These are phyloP conservation scores for Spatulosminthurus flaviceps DNA, from an alignment of 2,888 invertebrate species.

Conservation along the genomic window DNA sequence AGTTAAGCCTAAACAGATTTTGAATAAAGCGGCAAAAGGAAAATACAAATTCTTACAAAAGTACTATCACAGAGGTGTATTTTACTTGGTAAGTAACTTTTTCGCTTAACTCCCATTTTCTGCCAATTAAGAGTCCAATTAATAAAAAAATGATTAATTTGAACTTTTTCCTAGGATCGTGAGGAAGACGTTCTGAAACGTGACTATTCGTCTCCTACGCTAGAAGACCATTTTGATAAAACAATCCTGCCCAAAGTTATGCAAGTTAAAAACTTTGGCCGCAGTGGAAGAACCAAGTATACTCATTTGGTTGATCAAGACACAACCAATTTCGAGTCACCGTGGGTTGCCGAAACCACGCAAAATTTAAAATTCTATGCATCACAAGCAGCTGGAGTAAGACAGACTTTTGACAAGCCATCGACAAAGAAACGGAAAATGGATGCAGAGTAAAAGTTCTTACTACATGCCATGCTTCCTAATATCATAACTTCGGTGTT, in stretches of 20 bases:
- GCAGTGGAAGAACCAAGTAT: slow-evolving; percentile 98
- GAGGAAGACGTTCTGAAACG: slow-evolving; percentile 91
- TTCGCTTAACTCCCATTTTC: too few relatives aligned
- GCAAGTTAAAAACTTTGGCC: slow-evolving; percentile 99
- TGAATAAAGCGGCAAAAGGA: slow-evolving; percentile 94
- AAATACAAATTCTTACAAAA: slow-evolving; percentile 99
- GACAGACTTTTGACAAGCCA: slow-evolving; percentile 91
- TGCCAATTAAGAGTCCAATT: too few relatives aligned
- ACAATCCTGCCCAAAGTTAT: slow-evolving; percentile 98
- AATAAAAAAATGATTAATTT: too few relatives aligned
- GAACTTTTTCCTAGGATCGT: slow-evolving; percentile 72
- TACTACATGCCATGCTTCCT: too few relatives aligned
- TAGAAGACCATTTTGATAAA: slow-evolving; percentile 99
- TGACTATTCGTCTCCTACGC: slow-evolving; percentile 93
- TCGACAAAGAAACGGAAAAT: slow-evolving; percentile 69
- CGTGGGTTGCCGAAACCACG: slow-evolving; percentile 93
- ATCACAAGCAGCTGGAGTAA: slow-evolving; percentile 90
- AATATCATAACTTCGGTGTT: too few relatives aligned
- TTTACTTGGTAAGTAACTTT: slow-evolving; percentile 78
- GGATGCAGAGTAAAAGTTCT: slow-evolving; percentile 32
- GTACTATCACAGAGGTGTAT: slow-evolving; percentile 99
- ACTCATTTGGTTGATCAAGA: slow-evolving; percentile 99
- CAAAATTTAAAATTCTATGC: slow-evolving; percentile 87
- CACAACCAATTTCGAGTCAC: slow-evolving; percentile 96
- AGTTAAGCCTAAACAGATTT: slow-evolving; percentile 88